A percentile compares a stretch with the other conserved stretches of the same genome.
Evolutionary conservation across 2,888 invertebrate species (phyloP).

Genomic region (Temnothorax unifasciatus): DNA sequence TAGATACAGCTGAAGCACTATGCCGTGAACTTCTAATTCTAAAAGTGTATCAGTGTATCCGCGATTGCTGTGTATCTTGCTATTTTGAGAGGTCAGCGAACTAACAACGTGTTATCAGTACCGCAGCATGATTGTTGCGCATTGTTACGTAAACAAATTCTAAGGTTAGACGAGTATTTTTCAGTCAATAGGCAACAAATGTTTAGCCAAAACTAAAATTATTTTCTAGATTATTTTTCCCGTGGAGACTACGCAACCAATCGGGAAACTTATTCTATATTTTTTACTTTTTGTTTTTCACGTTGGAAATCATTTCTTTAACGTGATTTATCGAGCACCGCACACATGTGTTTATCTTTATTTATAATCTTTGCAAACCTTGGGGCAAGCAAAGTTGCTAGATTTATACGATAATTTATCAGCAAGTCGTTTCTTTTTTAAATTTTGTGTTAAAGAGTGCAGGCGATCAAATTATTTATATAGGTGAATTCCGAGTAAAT

Average conservation of each 20-base stretch:
- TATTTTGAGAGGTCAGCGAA: not conserved
- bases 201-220: not conserved
- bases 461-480: not conserved
- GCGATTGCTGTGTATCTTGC: slow-evolving; percentile 7
- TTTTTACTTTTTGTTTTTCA: not conserved
- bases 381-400: not conserved
- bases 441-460: not conserved
- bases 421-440: not conserved
- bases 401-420: not conserved
- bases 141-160: slow-evolving; percentile 11
- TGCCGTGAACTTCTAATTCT: not conserved
- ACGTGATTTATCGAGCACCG: not conserved
- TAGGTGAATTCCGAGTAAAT: not conserved
- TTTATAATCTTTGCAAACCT: not conserved
- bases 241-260: not conserved
- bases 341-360: not conserved
- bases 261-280: not conserved
- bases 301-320: not conserved
- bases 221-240: not conserved
- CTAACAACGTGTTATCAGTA: not conserved
- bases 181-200: not conserved
- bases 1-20: not conserved
- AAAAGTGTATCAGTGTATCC: not conserved
- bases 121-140: not conserved
- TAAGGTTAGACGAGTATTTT: not conserved